phyloP scores from a whole-genome alignment of 2,113 vertebrate species.

The Aspidoscelis tigris region DNA sequence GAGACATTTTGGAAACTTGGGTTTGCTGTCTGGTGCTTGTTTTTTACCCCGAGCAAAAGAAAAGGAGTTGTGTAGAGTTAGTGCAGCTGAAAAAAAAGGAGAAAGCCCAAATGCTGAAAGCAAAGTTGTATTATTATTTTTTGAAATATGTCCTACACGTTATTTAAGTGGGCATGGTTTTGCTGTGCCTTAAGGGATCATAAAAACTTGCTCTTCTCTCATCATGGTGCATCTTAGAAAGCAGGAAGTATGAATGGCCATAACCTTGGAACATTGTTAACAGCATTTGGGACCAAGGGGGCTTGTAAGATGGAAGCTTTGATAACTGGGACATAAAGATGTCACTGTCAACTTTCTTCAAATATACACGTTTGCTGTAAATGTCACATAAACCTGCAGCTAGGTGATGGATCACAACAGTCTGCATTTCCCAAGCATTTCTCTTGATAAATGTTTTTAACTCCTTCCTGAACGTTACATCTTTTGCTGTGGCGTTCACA shows the following conservation, averaged over 20 bases:
- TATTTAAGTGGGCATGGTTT: conserved; percentile 62
- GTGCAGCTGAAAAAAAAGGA: conserved; percentile 50
- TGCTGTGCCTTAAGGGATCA: conserved; percentile 69
- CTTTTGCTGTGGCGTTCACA: neutral
- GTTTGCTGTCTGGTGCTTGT: neutral
- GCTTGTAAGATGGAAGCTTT: conserved; percentile 59
- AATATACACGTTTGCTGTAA: conserved; percentile 62
- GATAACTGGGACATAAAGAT: conserved; percentile 70
- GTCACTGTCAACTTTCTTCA: conserved; percentile 60
- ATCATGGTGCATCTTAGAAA: conserved; percentile 56
- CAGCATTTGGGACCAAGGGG: conserved; percentile 53
- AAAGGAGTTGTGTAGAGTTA: conserved; percentile 10
- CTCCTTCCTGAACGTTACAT: conserved; percentile 22
- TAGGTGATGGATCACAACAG: conserved; percentile 58
- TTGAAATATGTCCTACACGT: conserved; percentile 59
- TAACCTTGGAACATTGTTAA: conserved; percentile 59
- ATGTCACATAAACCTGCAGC: conserved; percentile 59
- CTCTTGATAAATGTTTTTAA: conserved; percentile 55
- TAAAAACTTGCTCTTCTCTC: conserved; percentile 68
- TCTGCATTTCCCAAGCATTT: conserved; percentile 35
- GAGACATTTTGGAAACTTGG: conserved; percentile 43
- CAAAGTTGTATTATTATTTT: conserved; percentile 58
- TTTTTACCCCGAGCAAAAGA: conserved; percentile 28
- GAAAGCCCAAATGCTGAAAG: conserved; percentile 51
- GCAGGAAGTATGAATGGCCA: conserved; percentile 46